Conservation (phyloP, 1,140 invertebrate genomes). For the Bombus haemorrhoidalis region DNA sequence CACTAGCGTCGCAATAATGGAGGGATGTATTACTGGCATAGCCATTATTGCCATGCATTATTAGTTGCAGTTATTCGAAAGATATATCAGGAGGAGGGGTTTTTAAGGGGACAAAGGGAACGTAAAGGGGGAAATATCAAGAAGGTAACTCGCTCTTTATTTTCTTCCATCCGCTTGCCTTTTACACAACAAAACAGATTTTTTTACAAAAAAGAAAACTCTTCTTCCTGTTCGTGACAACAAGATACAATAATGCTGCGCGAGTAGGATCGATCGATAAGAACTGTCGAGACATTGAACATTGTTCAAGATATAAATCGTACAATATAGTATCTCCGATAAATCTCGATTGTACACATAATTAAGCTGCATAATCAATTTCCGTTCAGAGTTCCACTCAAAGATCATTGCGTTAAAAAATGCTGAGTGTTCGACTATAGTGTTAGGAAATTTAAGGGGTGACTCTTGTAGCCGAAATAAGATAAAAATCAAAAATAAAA, state of each 20-base stretch:
- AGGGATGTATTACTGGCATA: not conserved
- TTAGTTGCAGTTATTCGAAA: not conserved
- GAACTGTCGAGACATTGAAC: not conserved
- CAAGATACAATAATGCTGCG: not conserved
- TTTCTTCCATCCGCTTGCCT: not conserved
- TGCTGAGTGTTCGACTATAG: too few relatives aligned
- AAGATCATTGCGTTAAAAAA: too few relatives aligned
- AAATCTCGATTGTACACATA: too few relatives aligned
- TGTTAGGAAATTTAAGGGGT: too few relatives aligned
- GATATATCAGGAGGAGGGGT: not conserved
- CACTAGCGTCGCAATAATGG: not conserved
- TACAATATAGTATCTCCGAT: not conserved
- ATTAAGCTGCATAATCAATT: too few relatives aligned
- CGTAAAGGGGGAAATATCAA: not conserved
- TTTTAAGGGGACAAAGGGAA: conserved; percentile 10
- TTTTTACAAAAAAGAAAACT: not conserved
- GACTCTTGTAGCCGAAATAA: too few relatives aligned
- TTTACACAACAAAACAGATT: not conserved
- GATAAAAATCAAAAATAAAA: too few relatives aligned
- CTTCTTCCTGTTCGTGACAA: not conserved
- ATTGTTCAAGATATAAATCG: not conserved
- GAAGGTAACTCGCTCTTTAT: not conserved
- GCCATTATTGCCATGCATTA: not conserved
- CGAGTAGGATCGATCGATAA: not conserved
- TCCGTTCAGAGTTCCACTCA: too few relatives aligned